phyloP scores from a whole-genome alignment of 2,888 invertebrate species.

The Odontomyia ornata region DNA sequence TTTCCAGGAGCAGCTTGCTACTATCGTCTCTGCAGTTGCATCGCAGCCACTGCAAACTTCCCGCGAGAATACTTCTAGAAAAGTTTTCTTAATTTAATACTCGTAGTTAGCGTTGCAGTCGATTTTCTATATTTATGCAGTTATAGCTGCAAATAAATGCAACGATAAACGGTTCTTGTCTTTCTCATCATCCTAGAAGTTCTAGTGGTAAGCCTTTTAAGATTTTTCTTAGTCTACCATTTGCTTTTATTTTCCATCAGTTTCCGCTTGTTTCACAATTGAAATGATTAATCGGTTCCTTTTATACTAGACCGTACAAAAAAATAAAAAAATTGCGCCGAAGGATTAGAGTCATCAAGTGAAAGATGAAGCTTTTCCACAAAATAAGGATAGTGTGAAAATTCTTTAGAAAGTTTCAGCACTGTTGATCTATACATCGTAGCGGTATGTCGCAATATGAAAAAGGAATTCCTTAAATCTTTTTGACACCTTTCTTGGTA shows the following conservation, averaged over 20 bases:
- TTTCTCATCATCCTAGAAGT: not conserved
- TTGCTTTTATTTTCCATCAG: not conserved
- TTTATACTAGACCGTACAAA: not conserved
- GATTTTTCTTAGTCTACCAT: not conserved
- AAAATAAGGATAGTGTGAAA: not conserved
- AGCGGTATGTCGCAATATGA: not conserved
- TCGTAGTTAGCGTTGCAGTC: not conserved
- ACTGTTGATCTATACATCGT: not conserved
- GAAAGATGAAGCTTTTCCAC: not conserved
- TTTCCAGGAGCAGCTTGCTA: too few species aligned
- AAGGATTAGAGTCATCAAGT: conserved; percentile 3
- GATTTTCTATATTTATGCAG: not conserved
- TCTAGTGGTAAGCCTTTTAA: not conserved
- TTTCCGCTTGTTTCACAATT: not conserved
- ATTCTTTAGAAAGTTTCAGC: too few species aligned
- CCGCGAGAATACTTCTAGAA: not conserved
- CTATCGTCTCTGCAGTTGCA: not conserved
- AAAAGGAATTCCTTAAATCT: not conserved
- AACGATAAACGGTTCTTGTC: not conserved
- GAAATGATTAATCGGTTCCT: conserved; percentile 5
- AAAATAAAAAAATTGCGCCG: not conserved
- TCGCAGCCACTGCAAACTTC: not conserved
- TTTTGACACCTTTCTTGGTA: not conserved
- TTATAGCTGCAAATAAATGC: not conserved
- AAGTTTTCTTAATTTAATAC: not conserved